Conservation (phyloP, 2,113 vertebrate species). For the Heptranchias perlo region DNA sequence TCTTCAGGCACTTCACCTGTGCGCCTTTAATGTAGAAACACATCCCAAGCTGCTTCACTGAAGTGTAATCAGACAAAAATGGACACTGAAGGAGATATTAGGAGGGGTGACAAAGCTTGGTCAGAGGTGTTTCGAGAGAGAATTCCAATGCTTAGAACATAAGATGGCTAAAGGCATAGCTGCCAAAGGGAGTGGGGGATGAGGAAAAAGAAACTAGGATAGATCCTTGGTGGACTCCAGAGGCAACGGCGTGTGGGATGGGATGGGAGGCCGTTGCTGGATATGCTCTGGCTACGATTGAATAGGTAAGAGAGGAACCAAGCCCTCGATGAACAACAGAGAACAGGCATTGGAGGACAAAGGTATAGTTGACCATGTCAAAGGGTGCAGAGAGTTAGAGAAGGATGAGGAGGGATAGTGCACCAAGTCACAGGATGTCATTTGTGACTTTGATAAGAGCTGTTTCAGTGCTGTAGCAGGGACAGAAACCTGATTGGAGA, state of each 20-base stretch:
- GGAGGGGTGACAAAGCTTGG: background rate
- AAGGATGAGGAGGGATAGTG: background rate
- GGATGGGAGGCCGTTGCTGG: background rate
- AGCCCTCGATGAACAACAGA: background rate
- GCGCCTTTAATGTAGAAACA: too few relatives aligned
- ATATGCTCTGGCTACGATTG: background rate
- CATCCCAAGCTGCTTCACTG: background rate
- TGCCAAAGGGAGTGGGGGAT: background rate
- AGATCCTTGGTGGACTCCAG: background rate
- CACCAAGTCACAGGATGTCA: too few relatives aligned
- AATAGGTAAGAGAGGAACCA: background rate
- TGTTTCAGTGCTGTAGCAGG: too few relatives aligned
- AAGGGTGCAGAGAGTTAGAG: background rate
- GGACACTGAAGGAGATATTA: background rate
- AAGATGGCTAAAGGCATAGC: background rate
- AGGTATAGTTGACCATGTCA: background rate
- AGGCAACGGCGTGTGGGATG: background rate
- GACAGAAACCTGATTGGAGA: background rate
- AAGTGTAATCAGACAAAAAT: background rate
- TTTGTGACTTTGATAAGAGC: too few relatives aligned
- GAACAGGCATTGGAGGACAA: background rate
- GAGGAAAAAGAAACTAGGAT: background rate
- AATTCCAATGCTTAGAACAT: background rate
- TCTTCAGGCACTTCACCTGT: too few relatives aligned
- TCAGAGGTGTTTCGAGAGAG: background rate